Evolutionary conservation across 2,888 invertebrate genomes (phyloP), one percentile per base, ranked within the genome.

Genomic region (Coleophora flavipennella): DNA sequence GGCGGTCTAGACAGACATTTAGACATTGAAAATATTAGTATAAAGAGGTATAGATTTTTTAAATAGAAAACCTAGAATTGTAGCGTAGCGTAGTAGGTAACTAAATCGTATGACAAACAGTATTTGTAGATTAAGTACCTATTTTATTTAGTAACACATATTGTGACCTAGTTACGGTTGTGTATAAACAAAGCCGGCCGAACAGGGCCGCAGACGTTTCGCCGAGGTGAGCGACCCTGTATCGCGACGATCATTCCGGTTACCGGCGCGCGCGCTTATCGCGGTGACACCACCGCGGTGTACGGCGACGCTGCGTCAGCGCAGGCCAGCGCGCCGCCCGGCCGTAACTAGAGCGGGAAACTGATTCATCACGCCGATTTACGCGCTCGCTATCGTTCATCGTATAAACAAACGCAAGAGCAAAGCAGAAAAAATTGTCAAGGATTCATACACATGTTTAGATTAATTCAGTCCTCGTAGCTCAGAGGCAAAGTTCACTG

Each of bases 161-260:
- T 29, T 29, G 10, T 59, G 72, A 68, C 76, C 76, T 55, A 72
- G 62, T 72, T 68, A 41, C 44, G 49, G 54, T 44, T 38, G 43
- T 38, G 53, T 54, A 50, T 58, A 67, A 67, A 67, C 67, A 72
- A 67, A 70, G 67, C 58, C 55, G 53, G 50, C 54, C 45, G 50
- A 76, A 74, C 70, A 74, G 67, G 72, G 77, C 62, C 77, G 63
- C 67, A 72, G 73, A 72, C 71, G 67, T 63, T 67, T 67, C 48
- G 61, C 48, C 61, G 73, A 77, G 80, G 81, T 81, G 69, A 76
- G 61, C 66, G 83, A 80, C 79, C 78, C 58, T 45, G 56, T 68
- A 74, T 69, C 67, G 61, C 54, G 49, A 47, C 67, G 55, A 71
- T 69, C 63, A 77, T 67, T 71, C 73, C 73, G 74, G 70, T 73